Base-by-base conservation (phyloP, 2,888 invertebrate species). In the Hyposoter dolosus region DNA sequence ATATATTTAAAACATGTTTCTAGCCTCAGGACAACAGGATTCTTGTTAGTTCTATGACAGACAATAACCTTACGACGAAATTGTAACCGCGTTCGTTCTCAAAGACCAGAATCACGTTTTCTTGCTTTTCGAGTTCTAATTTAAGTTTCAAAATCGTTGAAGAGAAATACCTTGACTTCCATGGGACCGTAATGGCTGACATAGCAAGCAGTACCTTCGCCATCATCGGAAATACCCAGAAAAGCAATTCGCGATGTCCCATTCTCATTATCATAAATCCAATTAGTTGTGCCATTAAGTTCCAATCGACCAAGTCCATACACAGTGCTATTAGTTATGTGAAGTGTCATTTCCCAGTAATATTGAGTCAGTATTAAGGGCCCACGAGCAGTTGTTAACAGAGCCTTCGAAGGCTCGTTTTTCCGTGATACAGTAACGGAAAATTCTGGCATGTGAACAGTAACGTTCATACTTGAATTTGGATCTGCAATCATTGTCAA, bases 261-360 rank as follows among this genome's bases (percentile, higher is more conserved):
- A 65, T 88, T 88, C 32, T 86, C 89, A 56, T 89, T 90, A 72
- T 90, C 87, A 66, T 91, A 91, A 76, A 90, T 86, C 87, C 87
- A 90, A 88, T 89, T 88, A 28, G 77, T 87, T 1, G 89, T 90
- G 2, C 90, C 90, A 53, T 87, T 92, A 0, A 95, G 88, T 17
- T 95, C 94, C 79, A 95, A 93, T 89, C 95, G 94, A 28, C 95
- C 96, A 1, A 96, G 92, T 0, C 96, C 96, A 85, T 95, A 96
- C 90, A 96, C 93, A 0, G 94, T 92, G 79, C 95, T 94, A 28
- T 95, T 94, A 0, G 95, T 95, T 45, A 96, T 89, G 87, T 94
- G 95, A 23, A 96, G 94, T 0, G 95, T 94, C 89, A 96, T 94
- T 91, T 96, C 96, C 96, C 96, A 96, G 89, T 96, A 96, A 65